phyloP scores from a whole-genome alignment of 2,113 vertebrate species.

The Actinemys pallida region DNA sequence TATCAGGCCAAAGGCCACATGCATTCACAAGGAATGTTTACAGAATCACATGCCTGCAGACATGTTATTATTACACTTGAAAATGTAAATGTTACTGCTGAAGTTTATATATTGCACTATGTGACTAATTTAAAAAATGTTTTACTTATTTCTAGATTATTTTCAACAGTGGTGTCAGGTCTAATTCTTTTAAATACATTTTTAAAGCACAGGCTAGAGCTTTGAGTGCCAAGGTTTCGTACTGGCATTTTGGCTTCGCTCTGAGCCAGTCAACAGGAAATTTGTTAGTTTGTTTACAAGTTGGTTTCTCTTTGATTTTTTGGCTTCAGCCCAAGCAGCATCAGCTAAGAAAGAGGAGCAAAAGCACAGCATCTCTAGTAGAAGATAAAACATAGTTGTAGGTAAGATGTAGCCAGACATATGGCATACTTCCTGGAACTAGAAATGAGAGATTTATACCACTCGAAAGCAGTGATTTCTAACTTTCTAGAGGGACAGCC shows the following conservation, averaged over 20 bases:
- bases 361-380: background rate
- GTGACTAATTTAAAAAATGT: constrained; percentile 73
- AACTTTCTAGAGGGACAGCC: background rate
- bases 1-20: constrained; percentile 72
- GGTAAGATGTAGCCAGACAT: background rate
- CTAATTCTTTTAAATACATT: constrained; percentile 61
- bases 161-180: constrained; percentile 69
- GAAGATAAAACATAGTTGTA: background rate
- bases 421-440: background rate
- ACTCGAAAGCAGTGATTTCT: constrained; percentile 7
- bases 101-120: constrained; percentile 74
- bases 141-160: constrained; percentile 70
- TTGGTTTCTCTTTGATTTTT: constrained; percentile 22
- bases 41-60: constrained; percentile 67
- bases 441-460: background rate
- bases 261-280: constrained; percentile 41
- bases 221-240: constrained; percentile 23
- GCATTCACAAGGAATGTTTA: constrained; percentile 71
- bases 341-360: constrained; percentile 10
- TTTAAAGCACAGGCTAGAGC: constrained; percentile 58
- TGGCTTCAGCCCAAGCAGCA: background rate
- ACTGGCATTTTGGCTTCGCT: constrained; percentile 53
- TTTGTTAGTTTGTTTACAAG: constrained; percentile 45
- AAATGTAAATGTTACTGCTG: constrained; percentile 68
- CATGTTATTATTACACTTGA: constrained; percentile 69